A percentile compares a stretch with the other conserved stretches of the same genome.
These are phyloP conservation scores for Pygmarrhopalites habei DNA, from an alignment of 1,140 invertebrate genomes.

Conservation along the genomic window DNA sequence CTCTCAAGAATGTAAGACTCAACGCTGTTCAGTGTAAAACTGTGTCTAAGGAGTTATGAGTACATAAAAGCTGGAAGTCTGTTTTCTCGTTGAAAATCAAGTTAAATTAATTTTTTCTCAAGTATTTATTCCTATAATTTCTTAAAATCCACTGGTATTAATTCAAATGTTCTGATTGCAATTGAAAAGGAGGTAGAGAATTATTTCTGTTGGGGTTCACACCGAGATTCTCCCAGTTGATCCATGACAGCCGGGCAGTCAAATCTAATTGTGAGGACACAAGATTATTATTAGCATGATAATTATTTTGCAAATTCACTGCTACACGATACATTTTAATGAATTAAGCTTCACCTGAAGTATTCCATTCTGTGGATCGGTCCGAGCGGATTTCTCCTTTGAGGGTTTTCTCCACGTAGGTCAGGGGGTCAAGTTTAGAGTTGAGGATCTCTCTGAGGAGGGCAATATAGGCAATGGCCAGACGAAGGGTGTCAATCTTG, in stretches of 20 bases:
- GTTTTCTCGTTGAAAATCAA: too few species aligned
- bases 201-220: constrained; percentile 78
- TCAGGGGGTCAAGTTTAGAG: constrained; percentile 83
- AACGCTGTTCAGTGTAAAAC: too few species aligned
- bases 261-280: too few species aligned
- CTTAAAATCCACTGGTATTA: too few species aligned
- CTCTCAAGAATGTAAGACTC: too few species aligned
- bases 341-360: constrained; percentile 67
- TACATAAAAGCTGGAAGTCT: too few species aligned
- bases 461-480: constrained; percentile 95
- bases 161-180: neutral
- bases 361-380: constrained; percentile 86
- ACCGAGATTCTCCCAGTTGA: constrained; percentile 97
- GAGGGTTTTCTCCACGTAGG: constrained; percentile 86
- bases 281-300: neutral
- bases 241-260: constrained; percentile 93
- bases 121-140: too few species aligned
- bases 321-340: neutral
- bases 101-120: too few species aligned
- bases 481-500: constrained; percentile 90
- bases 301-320: neutral
- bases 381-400: constrained; percentile 74
- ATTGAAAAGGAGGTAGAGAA: constrained; percentile 62
- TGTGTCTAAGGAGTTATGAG: too few species aligned
- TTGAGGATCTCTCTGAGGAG: constrained; percentile 80